Percentiles rank a stretch among this genome's conserved stretches.
These are phyloP conservation scores for Chymomyza procnemis DNA, from an alignment of 2,888 invertebrate species.

Conservation along the genomic window DNA sequence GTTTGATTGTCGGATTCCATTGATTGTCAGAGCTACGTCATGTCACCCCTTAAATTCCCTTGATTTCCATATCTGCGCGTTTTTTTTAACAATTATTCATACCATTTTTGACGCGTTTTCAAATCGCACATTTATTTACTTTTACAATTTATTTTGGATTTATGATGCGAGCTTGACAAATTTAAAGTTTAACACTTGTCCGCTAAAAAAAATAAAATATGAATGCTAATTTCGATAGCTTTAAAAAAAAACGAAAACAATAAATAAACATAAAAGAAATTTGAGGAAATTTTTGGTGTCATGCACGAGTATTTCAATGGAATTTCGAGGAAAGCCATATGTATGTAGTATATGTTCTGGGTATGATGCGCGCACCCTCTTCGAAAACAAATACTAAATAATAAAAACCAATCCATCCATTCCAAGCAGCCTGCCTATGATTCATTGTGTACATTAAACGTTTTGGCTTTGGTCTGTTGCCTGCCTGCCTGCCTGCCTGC, in stretches of 20 bases:
- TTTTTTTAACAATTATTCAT: background rate
- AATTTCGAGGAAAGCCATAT: background rate
- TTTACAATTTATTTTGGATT: background rate
- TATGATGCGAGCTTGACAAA: background rate
- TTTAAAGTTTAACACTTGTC: background rate
- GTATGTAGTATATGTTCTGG: background rate
- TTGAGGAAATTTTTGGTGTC: background rate
- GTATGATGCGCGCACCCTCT: background rate
- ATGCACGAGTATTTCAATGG: background rate
- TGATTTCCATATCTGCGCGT: background rate
- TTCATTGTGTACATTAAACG: background rate
- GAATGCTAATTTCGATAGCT: slow-evolving; percentile 1
- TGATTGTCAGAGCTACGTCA: too few species aligned
- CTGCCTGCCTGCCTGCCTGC: too few species aligned
- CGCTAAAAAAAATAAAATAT: background rate
- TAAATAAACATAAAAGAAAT: background rate
- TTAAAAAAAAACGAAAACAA: slow-evolving; percentile 1
- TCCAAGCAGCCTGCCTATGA: background rate
- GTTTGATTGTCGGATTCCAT: too few species aligned
- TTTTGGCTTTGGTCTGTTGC: background rate
- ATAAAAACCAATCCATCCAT: background rate
- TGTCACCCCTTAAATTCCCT: background rate
- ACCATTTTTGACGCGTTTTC: background rate
- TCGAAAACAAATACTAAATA: background rate
- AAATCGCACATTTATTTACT: background rate